phyloP scores from a whole-genome alignment of 2,113 vertebrate species.

The Cairina moschata region DNA sequence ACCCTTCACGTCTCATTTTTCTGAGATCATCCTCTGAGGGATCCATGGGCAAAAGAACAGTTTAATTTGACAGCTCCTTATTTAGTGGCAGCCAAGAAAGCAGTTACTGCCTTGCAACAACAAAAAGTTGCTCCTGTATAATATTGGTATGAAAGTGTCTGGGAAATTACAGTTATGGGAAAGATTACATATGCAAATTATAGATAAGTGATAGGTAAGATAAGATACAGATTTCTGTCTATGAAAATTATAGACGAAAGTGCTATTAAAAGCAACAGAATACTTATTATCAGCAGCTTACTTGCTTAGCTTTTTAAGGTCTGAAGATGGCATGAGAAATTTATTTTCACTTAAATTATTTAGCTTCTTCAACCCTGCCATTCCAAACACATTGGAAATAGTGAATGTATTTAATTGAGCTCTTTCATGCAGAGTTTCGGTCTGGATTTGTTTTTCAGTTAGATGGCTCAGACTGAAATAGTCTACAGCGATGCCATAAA shows the following conservation, averaged over 20 bases:
- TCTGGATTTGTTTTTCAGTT: slow-evolving; percentile 28
- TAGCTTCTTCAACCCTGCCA: not conserved
- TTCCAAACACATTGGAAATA: not conserved
- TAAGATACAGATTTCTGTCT: not conserved
- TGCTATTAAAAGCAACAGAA: not conserved
- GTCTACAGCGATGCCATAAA: not conserved
- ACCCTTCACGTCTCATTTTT: not conserved
- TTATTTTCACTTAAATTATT: not conserved
- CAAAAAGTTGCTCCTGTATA: not conserved
- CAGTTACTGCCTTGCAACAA: not conserved
- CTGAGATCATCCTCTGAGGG: not conserved
- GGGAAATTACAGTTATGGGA: not conserved
- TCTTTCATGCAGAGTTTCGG: slow-evolving; percentile 5
- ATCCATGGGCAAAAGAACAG: not conserved
- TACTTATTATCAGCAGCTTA: not conserved
- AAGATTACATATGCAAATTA: not conserved
- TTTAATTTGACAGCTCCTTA: slow-evolving; percentile 20
- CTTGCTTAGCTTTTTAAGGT: not conserved
- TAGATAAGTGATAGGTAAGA: not conserved
- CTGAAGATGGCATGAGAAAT: not conserved
- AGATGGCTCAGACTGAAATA: not conserved
- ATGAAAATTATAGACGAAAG: not conserved
- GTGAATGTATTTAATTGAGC: slow-evolving; percentile 35
- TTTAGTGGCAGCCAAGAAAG: not conserved
- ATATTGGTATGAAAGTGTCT: not conserved